phyloP scores from a whole-genome alignment of 2,113 vertebrate genomes.

The Malurus elegans region DNA sequence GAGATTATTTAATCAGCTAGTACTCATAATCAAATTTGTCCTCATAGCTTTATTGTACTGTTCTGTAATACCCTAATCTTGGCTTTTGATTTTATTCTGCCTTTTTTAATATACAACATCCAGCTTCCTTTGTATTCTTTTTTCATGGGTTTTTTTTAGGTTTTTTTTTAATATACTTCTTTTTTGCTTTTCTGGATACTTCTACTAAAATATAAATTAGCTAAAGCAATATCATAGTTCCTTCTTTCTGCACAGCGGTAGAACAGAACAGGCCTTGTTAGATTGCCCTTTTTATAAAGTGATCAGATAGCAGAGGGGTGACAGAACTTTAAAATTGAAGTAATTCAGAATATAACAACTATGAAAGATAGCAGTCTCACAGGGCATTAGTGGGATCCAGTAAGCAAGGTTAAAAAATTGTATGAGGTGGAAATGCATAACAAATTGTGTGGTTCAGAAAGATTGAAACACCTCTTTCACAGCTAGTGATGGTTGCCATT shows the following conservation, averaged over 20 bases:
- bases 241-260: neutral
- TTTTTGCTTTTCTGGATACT: neutral
- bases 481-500: conserved; percentile 6
- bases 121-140: neutral
- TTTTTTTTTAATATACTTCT: neutral
- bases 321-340: neutral
- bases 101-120: neutral
- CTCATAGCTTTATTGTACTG: neutral
- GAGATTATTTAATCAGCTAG: neutral
- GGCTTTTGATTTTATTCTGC: neutral
- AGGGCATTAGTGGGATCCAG: neutral
- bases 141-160: neutral
- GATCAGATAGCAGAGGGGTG: neutral
- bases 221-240: neutral
- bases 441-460: neutral
- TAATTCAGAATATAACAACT: neutral
- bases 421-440: neutral
- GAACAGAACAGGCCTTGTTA: neutral
- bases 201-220: neutral
- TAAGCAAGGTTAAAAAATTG: neutral
- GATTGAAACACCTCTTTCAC: neutral
- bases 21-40: neutral
- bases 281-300: neutral
- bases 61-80: neutral
- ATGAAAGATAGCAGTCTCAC: neutral